Evolutionary conservation across 2,888 invertebrate genomes (phyloP).

Genomic region (Nephrotoma appendiculata): DNA sequence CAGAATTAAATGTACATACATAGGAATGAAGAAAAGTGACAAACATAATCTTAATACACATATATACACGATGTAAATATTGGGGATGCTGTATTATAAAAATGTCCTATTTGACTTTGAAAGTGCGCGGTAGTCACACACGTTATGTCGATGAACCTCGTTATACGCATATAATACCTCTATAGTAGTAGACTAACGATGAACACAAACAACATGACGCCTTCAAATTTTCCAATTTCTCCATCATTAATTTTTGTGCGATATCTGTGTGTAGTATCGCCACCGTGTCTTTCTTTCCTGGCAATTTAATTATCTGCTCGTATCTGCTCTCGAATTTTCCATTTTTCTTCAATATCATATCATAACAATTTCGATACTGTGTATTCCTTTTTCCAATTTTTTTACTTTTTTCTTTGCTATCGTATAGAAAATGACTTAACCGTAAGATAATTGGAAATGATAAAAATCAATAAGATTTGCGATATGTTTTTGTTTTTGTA

Average conservation of each 20-base stretch:
- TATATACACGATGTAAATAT: no score
- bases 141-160: neutral
- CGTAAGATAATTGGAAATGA: neutral
- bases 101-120: neutral
- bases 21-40: no score
- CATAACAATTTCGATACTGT: neutral
- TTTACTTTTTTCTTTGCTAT: neutral
- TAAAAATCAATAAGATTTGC: neutral
- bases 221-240: neutral
- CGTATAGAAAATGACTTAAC: neutral
- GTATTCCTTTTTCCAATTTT: neutral
- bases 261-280: neutral
- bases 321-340: neutral
- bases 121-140: neutral
- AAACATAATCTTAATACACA: no score
- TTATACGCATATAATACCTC: neutral
- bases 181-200: neutral
- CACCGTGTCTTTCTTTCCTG: neutral
- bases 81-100: no score
- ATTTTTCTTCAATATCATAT: neutral
- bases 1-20: neutral
- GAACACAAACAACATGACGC: neutral
- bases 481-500: neutral
- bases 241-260: neutral
- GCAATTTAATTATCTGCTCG: neutral